A percentile compares a stretch with the other conserved stretches of the same genome.
Evolutionary conservation across 1,140 invertebrate genomes (phyloP).

Genomic region (Oncopeltus fasciatus): DNA sequence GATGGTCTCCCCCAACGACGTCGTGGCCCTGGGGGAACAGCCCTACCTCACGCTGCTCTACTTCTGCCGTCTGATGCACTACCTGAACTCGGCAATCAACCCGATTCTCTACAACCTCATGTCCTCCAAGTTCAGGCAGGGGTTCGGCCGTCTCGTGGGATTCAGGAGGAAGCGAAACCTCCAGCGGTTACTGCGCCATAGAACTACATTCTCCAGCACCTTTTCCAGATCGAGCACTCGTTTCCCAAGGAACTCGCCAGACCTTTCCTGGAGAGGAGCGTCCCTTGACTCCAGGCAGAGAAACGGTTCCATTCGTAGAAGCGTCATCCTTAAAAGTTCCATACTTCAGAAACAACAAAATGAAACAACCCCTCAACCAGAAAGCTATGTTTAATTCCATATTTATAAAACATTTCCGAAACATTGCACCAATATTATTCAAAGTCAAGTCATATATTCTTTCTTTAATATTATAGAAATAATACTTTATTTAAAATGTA

Average conservation of each 20-base stretch:
- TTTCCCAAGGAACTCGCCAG: constrained; percentile 16
- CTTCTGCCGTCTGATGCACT: constrained; percentile 70
- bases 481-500: too few species aligned
- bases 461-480: too few species aligned
- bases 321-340: constrained; percentile 27
- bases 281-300: constrained; percentile 28
- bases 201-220: constrained; percentile 23
- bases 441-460: too few species aligned
- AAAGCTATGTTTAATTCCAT: constrained; percentile 19
- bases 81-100: constrained; percentile 71
- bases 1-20: constrained; percentile 45
- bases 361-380: constrained; percentile 14
- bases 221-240: constrained; percentile 21
- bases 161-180: constrained; percentile 14
- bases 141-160: constrained; percentile 50
- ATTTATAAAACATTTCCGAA: too few species aligned
- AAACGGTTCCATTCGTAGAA: constrained; percentile 31
- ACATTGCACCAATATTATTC: too few species aligned
- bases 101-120: constrained; percentile 72
- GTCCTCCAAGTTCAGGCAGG: constrained; percentile 68
- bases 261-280: constrained; percentile 20
- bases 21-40: constrained; percentile 46
- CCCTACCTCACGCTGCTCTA: constrained; percentile 64
- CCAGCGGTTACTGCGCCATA: constrained; percentile 17
- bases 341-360: constrained; percentile 12